Conservation (phyloP, 2,888 invertebrate species). For the Megalurothrips usitatus region DNA sequence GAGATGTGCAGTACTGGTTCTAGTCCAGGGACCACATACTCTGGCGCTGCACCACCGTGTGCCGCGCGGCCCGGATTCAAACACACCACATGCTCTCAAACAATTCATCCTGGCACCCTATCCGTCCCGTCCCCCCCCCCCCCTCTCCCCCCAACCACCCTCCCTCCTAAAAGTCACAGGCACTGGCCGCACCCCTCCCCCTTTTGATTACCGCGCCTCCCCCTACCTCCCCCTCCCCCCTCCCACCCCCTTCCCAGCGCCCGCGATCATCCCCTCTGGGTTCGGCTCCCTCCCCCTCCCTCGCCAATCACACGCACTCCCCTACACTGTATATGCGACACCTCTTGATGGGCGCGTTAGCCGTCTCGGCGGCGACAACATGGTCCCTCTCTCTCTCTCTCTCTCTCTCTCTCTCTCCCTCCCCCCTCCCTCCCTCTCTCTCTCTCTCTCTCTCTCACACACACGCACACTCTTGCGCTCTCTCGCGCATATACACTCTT, state of each 20-base stretch:
- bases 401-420: background rate
- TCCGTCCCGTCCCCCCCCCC: background rate
- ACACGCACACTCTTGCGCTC: too few relatives aligned
- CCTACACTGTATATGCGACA: background rate
- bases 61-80: background rate
- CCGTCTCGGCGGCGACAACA: background rate
- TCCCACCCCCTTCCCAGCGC: background rate
- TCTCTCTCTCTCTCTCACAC: too few relatives aligned
- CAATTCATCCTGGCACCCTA: background rate
- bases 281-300: background rate
- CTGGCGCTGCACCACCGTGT: background rate
- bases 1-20: background rate
- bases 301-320: background rate
- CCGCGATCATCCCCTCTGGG: background rate
- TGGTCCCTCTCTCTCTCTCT: background rate
- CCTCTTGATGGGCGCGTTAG: conserved; percentile 18
- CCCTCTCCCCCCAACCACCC: background rate
- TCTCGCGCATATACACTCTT: too few relatives aligned
- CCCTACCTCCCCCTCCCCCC: background rate
- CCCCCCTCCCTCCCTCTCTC: background rate
- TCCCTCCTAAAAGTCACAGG: background rate
- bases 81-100: conserved; percentile 13
- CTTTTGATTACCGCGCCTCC: background rate
- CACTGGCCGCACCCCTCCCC: background rate
- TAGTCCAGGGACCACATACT: background rate